A percentile compares a stretch with the other conserved stretches of the same genome.
Conservation (phyloP, 2,113 vertebrate genomes). For the Synodontis membranacea region DNA sequence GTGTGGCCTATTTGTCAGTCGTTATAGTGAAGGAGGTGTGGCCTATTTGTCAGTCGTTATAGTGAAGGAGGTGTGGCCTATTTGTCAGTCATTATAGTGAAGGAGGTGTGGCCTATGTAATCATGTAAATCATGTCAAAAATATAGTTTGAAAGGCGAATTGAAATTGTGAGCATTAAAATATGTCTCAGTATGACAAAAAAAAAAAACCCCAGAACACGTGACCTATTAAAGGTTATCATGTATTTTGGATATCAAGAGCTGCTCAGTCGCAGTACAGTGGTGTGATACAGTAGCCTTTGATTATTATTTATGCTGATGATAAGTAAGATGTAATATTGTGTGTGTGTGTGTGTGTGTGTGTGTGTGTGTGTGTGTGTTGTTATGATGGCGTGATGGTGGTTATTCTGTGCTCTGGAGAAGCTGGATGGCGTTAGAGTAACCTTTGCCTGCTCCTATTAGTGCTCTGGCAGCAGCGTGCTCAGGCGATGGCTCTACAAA, state of each 20-base stretch:
- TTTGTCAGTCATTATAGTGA: background rate
- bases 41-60: background rate
- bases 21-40: background rate
- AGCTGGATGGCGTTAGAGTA: slow-evolving; percentile 35
- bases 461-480: slow-evolving; percentile 47
- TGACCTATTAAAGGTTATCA: background rate
- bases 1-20: background rate
- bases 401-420: slow-evolving; percentile 37
- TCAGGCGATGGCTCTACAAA: slow-evolving; percentile 55
- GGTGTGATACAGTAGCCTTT: background rate
- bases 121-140: too few species aligned
- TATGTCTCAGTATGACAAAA: background rate
- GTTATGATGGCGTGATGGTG: slow-evolving; percentile 17
- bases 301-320: background rate
- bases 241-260: background rate
- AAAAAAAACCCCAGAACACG: background rate
- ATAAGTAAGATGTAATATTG: background rate
- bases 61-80: background rate
- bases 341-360: slow-evolving; percentile 26
- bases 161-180: background rate
- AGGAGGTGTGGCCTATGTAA: background rate
- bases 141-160: background rate
- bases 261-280: background rate
- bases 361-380: slow-evolving; percentile 38
- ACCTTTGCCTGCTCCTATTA: slow-evolving; percentile 57